Percentiles rank a stretch among this genome's conserved stretches.
Evolutionary conservation across 2,113 vertebrate genomes (phyloP).

Genomic region (Callorhinus ursinus): DNA sequence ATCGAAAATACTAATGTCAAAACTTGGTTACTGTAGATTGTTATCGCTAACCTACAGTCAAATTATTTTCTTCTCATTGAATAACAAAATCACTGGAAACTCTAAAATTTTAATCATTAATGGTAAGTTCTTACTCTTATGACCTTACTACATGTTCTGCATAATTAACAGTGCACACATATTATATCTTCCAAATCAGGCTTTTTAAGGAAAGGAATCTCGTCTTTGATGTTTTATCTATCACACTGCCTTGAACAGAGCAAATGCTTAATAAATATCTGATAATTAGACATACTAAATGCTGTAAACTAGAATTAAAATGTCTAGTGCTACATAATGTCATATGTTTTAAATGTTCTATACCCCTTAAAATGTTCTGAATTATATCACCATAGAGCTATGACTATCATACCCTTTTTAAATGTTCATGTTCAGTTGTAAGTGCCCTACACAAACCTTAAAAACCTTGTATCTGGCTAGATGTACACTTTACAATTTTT

Average conservation of each 20-base stretch:
- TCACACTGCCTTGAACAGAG: background rate
- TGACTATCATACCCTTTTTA: background rate
- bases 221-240: background rate
- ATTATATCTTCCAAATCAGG: background rate
- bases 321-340: background rate
- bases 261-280: background rate
- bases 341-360: background rate
- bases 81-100: background rate
- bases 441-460: background rate
- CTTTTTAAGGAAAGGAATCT: background rate
- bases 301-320: background rate
- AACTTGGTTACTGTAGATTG: background rate
- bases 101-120: background rate
- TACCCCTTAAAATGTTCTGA: background rate
- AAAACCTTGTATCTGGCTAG: background rate
- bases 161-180: background rate
- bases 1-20: background rate
- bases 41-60: background rate
- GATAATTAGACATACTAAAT: background rate
- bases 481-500: background rate
- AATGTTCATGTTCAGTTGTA: background rate
- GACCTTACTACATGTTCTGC: background rate
- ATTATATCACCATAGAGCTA: background rate
- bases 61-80: conserved; percentile 9
- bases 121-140: background rate